Base-by-base conservation (phyloP, 2,888 invertebrate species). In the Andrena trimmerana region DNA sequence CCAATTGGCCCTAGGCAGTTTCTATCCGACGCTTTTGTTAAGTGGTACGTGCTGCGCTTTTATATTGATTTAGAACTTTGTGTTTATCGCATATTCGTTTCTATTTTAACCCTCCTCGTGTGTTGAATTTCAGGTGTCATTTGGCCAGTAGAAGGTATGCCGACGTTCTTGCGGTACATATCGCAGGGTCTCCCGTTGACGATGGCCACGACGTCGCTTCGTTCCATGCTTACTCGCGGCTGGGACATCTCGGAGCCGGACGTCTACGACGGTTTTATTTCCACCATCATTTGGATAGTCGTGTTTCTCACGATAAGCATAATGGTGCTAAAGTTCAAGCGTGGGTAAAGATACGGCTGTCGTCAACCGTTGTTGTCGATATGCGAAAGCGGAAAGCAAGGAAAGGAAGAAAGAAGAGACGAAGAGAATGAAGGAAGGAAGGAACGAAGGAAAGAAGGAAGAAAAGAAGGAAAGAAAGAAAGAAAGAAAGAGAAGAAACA, bases 91-190 rank as follows among this genome's bases (percentile, higher is more conserved):
- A 1, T 16, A 42, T 13, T 13, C 42, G 13, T 13, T 42, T 42
- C 42, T 5, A 16, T 42, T 42, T 16, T 0, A 42, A 16, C 16
- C 16, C 13, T 5, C 1, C 13, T 16, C 4, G 42, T 5, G 42
- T 42, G 16, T 27, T 20, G 1, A 8, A 63, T 81, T 92, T 1
- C 91, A 96, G 99, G 99, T 75, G 98, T 99, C 54, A 98, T 99
- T 92, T 99, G 99, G 99, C 99, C 99, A 78, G 97, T 99, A 83
- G 98, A 99, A 94, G 98, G 98, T 76, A 99, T 99, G 98, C 99
- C 99, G 2, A 95, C 96, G 90, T 95, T 97, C 78, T 95, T 99
- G 48, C 95, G 97, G 88, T 98, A 98, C 94, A 96, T 98, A 71
- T 97, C 98, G 0, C 96, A 97, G 63, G 96, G 97, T 89, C 95